Conservation (phyloP, 2,888 invertebrate genomes). For the Cabera pusaria region DNA sequence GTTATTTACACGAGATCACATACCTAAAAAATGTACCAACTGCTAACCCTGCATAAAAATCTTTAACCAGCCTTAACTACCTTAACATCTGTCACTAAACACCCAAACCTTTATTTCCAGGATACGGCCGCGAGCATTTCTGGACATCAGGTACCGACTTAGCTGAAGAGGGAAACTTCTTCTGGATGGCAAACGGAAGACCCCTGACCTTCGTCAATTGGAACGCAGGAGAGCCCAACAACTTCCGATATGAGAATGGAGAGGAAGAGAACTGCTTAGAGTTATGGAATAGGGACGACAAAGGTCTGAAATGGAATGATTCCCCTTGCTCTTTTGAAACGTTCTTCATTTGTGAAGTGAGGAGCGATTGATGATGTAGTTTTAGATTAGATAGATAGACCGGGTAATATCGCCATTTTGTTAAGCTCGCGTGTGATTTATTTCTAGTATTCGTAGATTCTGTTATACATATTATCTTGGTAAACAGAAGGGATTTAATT, state of each 20-base stretch:
- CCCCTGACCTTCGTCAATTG: slow-evolving; percentile 96
- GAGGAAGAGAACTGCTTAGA: slow-evolving; percentile 97
- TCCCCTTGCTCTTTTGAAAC: slow-evolving; percentile 97
- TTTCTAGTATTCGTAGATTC: no score
- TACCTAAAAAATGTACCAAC: no score
- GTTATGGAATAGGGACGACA: slow-evolving; percentile 95
- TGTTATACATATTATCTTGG: no score
- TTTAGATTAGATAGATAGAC: slow-evolving; percentile 1
- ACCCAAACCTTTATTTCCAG: slow-evolving; percentile 80
- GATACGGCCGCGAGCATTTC: slow-evolving; percentile 95
- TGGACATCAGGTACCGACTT: slow-evolving; percentile 97
- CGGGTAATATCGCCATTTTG: slow-evolving; percentile 6
- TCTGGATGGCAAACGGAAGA: slow-evolving; percentile 96
- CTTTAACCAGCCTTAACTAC: no score
- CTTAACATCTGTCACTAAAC: neutral
- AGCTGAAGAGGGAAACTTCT: slow-evolving; percentile 95
- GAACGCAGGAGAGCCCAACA: slow-evolving; percentile 97
- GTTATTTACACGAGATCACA: no score
- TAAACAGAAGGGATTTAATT: no score
- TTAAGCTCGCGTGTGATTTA: slow-evolving; percentile 7
- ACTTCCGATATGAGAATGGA: slow-evolving; percentile 96
- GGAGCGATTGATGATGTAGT: slow-evolving; percentile 65
- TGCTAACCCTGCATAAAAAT: no score
- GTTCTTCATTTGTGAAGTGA: slow-evolving; percentile 95
- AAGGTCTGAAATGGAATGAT: slow-evolving; percentile 96